These are phyloP conservation scores for human DNA, from an alignment of 2,113 vertebrate species.

Conservation along the genomic window DNA sequence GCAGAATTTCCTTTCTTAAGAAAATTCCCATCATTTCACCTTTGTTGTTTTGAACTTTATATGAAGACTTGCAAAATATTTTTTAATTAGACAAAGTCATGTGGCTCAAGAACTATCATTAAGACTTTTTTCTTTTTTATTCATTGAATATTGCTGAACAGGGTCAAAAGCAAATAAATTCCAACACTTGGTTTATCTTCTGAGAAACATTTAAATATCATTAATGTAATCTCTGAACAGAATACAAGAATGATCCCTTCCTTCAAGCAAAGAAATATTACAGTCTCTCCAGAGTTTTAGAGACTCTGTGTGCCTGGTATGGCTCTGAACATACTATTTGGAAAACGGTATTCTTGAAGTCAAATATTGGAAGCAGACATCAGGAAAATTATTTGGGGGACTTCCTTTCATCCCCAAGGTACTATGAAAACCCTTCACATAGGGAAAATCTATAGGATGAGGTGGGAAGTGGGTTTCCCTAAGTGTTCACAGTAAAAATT, in stretches of 20 bases:
- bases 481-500: background rate
- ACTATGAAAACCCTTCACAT: background rate
- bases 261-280: background rate
- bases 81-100: background rate
- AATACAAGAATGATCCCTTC: background rate
- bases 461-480: fast-evolving
- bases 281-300: background rate
- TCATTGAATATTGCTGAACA: conserved; percentile 18
- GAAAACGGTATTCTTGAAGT: background rate
- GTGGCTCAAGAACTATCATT: background rate
- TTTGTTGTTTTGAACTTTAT: background rate
- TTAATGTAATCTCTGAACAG: background rate
- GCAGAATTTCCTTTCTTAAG: background rate
- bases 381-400: background rate
- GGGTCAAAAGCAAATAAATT: background rate
- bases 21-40: conserved; percentile 9
- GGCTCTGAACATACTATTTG: background rate
- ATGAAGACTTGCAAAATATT: background rate
- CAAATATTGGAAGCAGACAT: background rate
- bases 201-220: conserved; percentile 14
- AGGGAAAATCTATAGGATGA: background rate
- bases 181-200: background rate
- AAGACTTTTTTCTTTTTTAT: background rate
- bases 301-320: background rate
- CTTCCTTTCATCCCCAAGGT: background rate